Percentiles rank a stretch among this genome's conserved stretches.
These are phyloP conservation scores for Lasioglossum morio DNA, from an alignment of 2,888 invertebrate species.

Conservation along the genomic window DNA sequence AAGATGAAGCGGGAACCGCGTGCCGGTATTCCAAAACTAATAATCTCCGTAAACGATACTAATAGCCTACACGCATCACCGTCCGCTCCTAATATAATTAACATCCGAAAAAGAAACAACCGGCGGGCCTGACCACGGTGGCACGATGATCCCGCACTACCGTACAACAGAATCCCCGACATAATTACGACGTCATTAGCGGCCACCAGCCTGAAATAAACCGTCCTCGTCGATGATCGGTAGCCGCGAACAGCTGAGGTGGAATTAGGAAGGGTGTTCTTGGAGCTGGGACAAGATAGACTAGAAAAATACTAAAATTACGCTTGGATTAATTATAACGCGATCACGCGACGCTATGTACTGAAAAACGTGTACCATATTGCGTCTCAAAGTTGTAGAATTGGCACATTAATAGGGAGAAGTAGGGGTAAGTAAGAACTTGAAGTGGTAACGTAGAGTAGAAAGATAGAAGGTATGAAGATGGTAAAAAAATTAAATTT, in stretches of 20 bases:
- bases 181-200: constrained; percentile 60
- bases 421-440: not conserved
- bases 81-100: constrained; percentile 48
- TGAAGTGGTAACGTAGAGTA: not conserved
- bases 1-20: constrained; percentile 30
- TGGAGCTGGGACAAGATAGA: not conserved
- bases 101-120: constrained; percentile 39
- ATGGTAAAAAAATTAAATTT: too few species aligned
- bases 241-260: constrained; percentile 16
- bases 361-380: not conserved
- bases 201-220: constrained; percentile 42
- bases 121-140: constrained; percentile 12
- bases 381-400: not conserved
- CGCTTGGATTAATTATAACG: not conserved
- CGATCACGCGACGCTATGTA: too few species aligned
- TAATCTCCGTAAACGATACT: constrained; percentile 49
- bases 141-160: constrained; percentile 35
- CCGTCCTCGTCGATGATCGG: constrained; percentile 48
- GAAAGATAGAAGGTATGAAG: not conserved
- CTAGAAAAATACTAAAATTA: constrained; percentile 55
- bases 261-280: constrained; percentile 5
- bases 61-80: constrained; percentile 48
- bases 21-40: constrained; percentile 34
- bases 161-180: constrained; percentile 48
- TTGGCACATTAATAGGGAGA: not conserved